Evolutionary conservation across 2,888 invertebrate genomes (phyloP), one percentile per base, ranked within the genome.

Genomic region (Reticulitermes lucifugus): DNA sequence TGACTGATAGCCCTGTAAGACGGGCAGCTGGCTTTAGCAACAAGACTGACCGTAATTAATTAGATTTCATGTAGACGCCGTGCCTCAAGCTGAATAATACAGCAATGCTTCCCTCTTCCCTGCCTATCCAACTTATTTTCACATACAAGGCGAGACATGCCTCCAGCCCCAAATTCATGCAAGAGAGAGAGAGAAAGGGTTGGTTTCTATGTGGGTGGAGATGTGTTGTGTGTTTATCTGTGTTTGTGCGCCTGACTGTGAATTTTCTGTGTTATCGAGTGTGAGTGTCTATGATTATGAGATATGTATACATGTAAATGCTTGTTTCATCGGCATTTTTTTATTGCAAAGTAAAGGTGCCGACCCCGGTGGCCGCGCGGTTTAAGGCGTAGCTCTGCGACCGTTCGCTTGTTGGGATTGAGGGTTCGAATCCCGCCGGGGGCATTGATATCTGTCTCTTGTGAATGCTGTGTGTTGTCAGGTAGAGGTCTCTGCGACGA

Each of bases 31-130:
- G 81, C 81, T 65, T 81, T 70, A 81, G 60, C 81, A 77, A 79
- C 81, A 81, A 81, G 81, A 81, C 65, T 70, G 65, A n/a, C 43
- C 43, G 81, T 81, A 81, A 81, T 81, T 81, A 81, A 81, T 81
- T 81, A 81, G 81, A 70, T 81, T 70, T 81, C 81, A 70, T 81
- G 70, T 70, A 81, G 81, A 81, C 70, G 70, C 41, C 29, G 81
- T 46, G 80, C 81, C 81, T n/a, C 41, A 25, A 81, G 81, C 65
- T 81, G 81, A 81, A 70, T 81, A 70, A 81, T 70, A 81, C 43
- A 46, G 77, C 77, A 21, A 2, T 14, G 65, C 81, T 65, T 10
- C 43, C 59, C 21, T 6, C 12, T 1, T 43, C 46, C 77, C 43
- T 46, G n/a, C 18, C 25, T 51, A 65, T 25, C 46, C 79, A 79